A percentile compares a stretch with the other conserved stretches of the same genome.
phyloP scores from a whole-genome alignment of 2,888 invertebrate genomes.

The Epistrophe grossulariae region DNA sequence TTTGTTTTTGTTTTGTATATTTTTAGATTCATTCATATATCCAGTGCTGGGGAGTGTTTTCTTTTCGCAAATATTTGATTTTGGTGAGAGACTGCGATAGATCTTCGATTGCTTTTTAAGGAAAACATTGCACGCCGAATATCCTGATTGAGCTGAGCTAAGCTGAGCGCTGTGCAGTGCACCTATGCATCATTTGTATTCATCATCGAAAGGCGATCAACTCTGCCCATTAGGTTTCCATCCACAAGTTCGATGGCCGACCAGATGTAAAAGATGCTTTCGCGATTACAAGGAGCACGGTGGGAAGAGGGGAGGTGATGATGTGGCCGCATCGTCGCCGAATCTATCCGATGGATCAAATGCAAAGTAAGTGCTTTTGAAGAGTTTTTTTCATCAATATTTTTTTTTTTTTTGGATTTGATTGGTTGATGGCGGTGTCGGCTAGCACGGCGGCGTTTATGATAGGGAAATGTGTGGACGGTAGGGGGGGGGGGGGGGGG shows the following conservation, averaged over 20 bases:
- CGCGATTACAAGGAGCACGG: constrained; percentile 96
- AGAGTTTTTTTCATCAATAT: neutral
- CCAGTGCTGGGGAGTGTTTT: constrained; percentile 30
- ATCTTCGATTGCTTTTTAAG: neutral
- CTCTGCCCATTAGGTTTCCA: constrained; percentile 96
- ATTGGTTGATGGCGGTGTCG: neutral
- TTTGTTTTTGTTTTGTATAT: constrained; percentile 38
- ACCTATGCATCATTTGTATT: constrained; percentile 84
- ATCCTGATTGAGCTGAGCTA: constrained; percentile 17
- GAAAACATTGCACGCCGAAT: constrained; percentile 22
- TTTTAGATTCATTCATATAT: constrained; percentile 73
- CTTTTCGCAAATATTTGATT: constrained; percentile 3
- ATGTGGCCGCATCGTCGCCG: constrained; percentile 91
- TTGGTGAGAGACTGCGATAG: constrained; percentile 1
- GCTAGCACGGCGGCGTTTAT: too few relatives aligned
- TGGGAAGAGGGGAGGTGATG: constrained; percentile 88
- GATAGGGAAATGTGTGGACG: too few relatives aligned
- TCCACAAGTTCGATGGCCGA: constrained; percentile 97
- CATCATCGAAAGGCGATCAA: constrained; percentile 91
- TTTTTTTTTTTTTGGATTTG: neutral
- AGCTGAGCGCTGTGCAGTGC: constrained; percentile 27
- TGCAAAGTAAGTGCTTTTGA: constrained; percentile 84
- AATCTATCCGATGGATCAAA: constrained; percentile 88
- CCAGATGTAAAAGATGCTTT: constrained; percentile 96
- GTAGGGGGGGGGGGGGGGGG: fast-evolving